Base-by-base conservation (phyloP, 92 coral and sea anemone species). In the Porites cylindrica region DNA sequence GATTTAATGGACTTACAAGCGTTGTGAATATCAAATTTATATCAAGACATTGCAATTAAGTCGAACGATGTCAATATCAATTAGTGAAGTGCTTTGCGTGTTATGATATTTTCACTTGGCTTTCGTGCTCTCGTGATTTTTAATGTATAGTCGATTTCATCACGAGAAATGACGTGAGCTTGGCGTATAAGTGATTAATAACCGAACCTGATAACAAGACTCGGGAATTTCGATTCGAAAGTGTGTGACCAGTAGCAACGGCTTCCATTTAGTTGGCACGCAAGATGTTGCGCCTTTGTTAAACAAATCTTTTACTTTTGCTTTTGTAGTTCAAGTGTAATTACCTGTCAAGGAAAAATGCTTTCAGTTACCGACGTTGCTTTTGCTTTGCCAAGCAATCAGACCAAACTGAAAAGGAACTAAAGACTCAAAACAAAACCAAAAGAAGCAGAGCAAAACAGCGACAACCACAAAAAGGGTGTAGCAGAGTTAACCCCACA, bases 331-430 rank as follows among this genome's bases (percentile, higher is more conserved):
- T 60, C 73, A 73, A 80, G 13, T 59, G 59, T 83, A 83, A 83
- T 83, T 50, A 64, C 72, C 80, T 74, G 87, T 83, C 87, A 75
- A 18, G 14, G 17, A 64, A 18, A 83, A 83, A 83, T 83, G 80
- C 87, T 83, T 83, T 74, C 75, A 83, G 87, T 83, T 65, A 32
- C 81, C 73, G 87, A 65, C 80, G 64, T 83, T 62, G 52, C 80
- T 74, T 43, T 52, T 9, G 50, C 81, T 75, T 52, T 83, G 74
- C 87, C 79, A 83, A 50, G 87, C 87, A 83, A 83, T 83, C 87
- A 83, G 23, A 14, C 11, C 11, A 56, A 14, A 54, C 60, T 21
- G 54, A 83, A 68, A 79, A n/a, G 24, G 12, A 50, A n/a, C 64
- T 18, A 20, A 38, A 38, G 47, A 38, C 47, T 38, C 47, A 13